Percentiles rank a stretch among this genome's conserved stretches.
Evolutionary conservation across 2,113 vertebrate species (phyloP).

Genomic region (Tyto alba): DNA sequence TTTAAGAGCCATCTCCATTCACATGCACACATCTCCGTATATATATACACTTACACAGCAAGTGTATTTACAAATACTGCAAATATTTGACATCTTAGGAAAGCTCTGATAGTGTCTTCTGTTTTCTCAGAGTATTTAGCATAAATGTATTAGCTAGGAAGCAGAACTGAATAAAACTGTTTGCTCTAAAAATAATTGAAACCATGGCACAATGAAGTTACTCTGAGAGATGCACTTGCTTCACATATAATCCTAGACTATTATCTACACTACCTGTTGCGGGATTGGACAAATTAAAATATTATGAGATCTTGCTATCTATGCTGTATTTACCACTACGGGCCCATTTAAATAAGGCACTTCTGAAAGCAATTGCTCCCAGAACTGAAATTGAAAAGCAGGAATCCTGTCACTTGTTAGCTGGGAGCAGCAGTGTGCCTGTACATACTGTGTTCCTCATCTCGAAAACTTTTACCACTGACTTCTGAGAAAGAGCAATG

Average conservation of each 20-base stretch:
- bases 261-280: neutral
- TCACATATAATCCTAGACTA: neutral
- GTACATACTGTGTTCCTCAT: neutral
- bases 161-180: slow-evolving; percentile 17
- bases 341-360: neutral
- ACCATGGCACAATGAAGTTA: neutral
- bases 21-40: fast-evolving
- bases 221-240: neutral
- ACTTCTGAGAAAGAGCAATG: neutral
- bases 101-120: neutral
- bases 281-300: slow-evolving; percentile 29
- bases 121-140: neutral
- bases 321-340: neutral
- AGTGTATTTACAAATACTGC: neutral
- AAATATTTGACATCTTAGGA: neutral
- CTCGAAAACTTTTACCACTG: neutral
- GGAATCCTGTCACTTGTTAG: neutral
- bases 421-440: neutral
- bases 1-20: neutral
- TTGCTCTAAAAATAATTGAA: slow-evolving; percentile 45
- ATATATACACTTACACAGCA: neutral
- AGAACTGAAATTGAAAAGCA: neutral
- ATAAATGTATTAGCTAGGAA: neutral
- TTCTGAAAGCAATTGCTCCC: neutral
- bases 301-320: slow-evolving; percentile 18